These are phyloP conservation scores for Phengaris arion DNA, from an alignment of 2,888 invertebrate genomes.

Conservation along the genomic window DNA sequence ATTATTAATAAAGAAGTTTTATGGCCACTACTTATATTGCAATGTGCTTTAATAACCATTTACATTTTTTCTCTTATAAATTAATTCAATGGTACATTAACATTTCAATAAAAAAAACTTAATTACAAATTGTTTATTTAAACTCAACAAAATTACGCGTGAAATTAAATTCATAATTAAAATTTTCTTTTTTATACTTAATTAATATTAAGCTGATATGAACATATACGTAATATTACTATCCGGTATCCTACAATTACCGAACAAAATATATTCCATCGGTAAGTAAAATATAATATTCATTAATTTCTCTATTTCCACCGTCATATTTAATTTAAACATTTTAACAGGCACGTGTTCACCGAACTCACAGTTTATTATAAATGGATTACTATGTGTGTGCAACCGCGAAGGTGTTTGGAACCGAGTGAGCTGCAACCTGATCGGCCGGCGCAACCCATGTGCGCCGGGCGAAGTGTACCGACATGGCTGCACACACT, in stretches of 20 bases:
- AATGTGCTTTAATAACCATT: not conserved
- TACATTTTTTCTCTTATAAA: not conserved
- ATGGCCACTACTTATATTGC: not conserved
- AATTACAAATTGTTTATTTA: slow-evolving; percentile 46
- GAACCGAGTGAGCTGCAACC: slow-evolving; percentile 53
- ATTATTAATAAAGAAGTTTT: not conserved
- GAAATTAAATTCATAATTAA: slow-evolving; percentile 46
- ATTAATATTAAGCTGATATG: slow-evolving; percentile 50
- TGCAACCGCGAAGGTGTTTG: slow-evolving; percentile 59
- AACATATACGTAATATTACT: slow-evolving; percentile 51
- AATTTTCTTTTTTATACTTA: slow-evolving; percentile 38
- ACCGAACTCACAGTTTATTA: slow-evolving; percentile 58
- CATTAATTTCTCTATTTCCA: slow-evolving; percentile 25
- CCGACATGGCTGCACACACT: slow-evolving; percentile 63
- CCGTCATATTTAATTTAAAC: slow-evolving; percentile 31
- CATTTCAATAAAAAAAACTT: slow-evolving; percentile 40
- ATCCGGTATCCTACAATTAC: slow-evolving; percentile 48
- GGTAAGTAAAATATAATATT: not conserved
- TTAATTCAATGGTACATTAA: slow-evolving; percentile 23
- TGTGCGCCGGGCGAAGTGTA: slow-evolving; percentile 60
- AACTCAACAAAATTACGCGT: slow-evolving; percentile 43
- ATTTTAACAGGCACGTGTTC: slow-evolving; percentile 54
- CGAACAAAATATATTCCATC: slow-evolving; percentile 40
- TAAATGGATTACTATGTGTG: slow-evolving; percentile 56
- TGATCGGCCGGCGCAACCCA: slow-evolving; percentile 45